phyloP scores from a whole-genome alignment of 1,140 invertebrate species.

The Leptinotarsa undecemlineata region DNA sequence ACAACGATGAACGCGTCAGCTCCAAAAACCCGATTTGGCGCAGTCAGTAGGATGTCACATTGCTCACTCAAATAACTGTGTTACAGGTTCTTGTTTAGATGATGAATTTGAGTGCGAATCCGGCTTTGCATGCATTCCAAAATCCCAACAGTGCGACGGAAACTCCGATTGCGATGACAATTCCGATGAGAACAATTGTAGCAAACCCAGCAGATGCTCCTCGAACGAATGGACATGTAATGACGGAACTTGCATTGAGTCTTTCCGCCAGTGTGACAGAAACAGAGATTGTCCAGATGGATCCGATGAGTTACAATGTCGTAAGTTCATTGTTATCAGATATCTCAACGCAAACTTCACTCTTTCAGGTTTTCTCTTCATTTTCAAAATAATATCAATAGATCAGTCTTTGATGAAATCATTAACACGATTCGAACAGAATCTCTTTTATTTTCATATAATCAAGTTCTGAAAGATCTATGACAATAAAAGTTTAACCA shows the following conservation, averaged over 20 bases:
- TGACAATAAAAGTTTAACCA: no score
- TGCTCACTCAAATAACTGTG: background rate
- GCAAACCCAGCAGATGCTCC: constrained; percentile 28
- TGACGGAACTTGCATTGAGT: constrained; percentile 85
- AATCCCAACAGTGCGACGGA: constrained; percentile 66
- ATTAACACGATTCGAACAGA: no score
- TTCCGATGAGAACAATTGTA: constrained; percentile 64
- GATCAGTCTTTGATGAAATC: no score
- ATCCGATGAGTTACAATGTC: constrained; percentile 88
- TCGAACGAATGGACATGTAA: constrained; percentile 75
- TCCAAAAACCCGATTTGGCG: no score
- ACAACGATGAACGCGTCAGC: no score
- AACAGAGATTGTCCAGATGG: constrained; percentile 83
- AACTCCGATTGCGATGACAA: constrained; percentile 68
- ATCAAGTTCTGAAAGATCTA: no score
- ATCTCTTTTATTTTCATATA: no score
- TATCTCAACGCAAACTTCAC: no score
- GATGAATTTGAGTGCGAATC: constrained; percentile 63
- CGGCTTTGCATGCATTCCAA: constrained; percentile 70
- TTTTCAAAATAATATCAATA: no score
- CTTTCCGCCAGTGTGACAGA: constrained; percentile 87
- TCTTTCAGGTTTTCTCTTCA: no score
- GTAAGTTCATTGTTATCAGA: constrained; percentile 62
- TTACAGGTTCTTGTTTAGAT: constrained; percentile 50
- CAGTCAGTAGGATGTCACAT: no score